A percentile compares a stretch with the other conserved stretches of the same genome.
Evolutionary conservation across 2,888 invertebrate species (phyloP).

Genomic region (Drosophila phalerata): DNA sequence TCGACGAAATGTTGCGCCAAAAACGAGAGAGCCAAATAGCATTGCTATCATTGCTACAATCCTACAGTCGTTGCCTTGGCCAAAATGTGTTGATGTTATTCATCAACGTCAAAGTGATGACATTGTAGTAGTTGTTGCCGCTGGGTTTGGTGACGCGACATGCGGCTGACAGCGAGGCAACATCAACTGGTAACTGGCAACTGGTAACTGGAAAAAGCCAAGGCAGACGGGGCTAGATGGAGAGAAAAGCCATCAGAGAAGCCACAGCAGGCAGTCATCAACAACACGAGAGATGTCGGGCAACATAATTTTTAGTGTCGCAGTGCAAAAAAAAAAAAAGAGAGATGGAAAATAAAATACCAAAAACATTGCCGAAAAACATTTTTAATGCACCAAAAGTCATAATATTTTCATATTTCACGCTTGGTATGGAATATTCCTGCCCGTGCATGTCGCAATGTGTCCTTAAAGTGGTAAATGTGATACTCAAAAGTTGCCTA

Average conservation of each 20-base stretch:
- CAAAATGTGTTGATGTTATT: slow-evolving; percentile 65
- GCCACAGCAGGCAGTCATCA: slow-evolving; percentile 57
- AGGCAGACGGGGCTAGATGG: slow-evolving; percentile 3
- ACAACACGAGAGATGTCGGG: slow-evolving; percentile 44
- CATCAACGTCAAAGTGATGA: slow-evolving; percentile 67
- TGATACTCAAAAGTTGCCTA: slow-evolving; percentile 43
- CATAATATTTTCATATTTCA: slow-evolving; percentile 75
- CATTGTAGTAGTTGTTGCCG: slow-evolving; percentile 35
- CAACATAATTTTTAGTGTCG: slow-evolving; percentile 53
- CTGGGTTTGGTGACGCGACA: slow-evolving; percentile 39
- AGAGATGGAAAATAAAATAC: slow-evolving; percentile 14
- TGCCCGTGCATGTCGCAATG: slow-evolving; percentile 50
- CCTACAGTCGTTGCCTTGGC: slow-evolving; percentile 34
- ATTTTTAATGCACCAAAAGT: slow-evolving; percentile 74
- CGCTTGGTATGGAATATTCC: slow-evolving; percentile 39
- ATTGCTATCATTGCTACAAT: slow-evolving; percentile 29
- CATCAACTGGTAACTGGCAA: slow-evolving; percentile 46
- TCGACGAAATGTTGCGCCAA: slow-evolving; percentile 11
- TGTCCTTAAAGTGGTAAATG: slow-evolving; percentile 62
- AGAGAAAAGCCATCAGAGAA: slow-evolving; percentile 19
- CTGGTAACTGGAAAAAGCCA: slow-evolving; percentile 26
- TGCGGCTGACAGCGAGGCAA: slow-evolving; percentile 48
- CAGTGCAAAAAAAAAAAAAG: slow-evolving; percentile 13
- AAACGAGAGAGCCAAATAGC: slow-evolving; percentile 2
- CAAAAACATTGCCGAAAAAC: slow-evolving; percentile 43